A percentile compares a stretch with the other conserved stretches of the same genome.
Evolutionary conservation across 2,113 vertebrate genomes (phyloP).

Genomic region (Girardinichthys multiradiatus): DNA sequence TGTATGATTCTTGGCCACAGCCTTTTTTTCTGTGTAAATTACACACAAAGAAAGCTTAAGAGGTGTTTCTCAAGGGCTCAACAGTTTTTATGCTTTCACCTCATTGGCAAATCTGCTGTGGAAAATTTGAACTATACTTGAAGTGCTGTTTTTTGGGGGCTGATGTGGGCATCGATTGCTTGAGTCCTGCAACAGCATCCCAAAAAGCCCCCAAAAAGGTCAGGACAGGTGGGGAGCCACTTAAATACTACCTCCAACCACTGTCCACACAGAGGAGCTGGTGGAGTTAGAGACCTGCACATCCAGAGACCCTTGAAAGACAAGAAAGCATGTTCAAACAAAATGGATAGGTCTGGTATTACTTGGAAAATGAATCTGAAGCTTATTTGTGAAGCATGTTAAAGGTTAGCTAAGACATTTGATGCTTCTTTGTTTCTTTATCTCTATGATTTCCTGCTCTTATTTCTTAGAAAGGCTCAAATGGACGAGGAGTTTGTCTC

Average conservation of each 20-base stretch:
- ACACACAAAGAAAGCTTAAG: conserved; percentile 82
- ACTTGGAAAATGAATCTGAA: not conserved
- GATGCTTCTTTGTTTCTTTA: too few relatives aligned
- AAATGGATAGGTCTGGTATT: not conserved
- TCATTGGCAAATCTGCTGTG: conserved; percentile 73
- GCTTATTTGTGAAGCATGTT: not conserved
- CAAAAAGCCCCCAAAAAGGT: conserved; percentile 57
- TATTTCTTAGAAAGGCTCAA: too few relatives aligned
- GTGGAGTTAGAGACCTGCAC: conserved; percentile 25
- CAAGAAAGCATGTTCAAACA: conserved; percentile 42
- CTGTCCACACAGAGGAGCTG: conserved; percentile 39
- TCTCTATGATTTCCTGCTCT: too few relatives aligned
- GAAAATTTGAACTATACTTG: conserved; percentile 76
- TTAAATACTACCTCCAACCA: conserved; percentile 71
- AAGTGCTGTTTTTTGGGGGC: conserved; percentile 70
- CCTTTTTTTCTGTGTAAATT: conserved; percentile 82
- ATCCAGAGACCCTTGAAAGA: conserved; percentile 32
- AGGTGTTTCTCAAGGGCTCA: conserved; percentile 82
- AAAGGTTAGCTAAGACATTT: too few relatives aligned
- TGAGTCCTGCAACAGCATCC: conserved; percentile 72
- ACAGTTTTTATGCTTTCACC: conserved; percentile 74
- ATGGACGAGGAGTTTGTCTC: too few relatives aligned
- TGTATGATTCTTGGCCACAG: conserved; percentile 78
- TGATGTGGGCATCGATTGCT: conserved; percentile 68
- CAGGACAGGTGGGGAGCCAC: conserved; percentile 69